Evolutionary conservation across 2,113 vertebrate species (phyloP).

Genomic region (Crocuta crocuta): DNA sequence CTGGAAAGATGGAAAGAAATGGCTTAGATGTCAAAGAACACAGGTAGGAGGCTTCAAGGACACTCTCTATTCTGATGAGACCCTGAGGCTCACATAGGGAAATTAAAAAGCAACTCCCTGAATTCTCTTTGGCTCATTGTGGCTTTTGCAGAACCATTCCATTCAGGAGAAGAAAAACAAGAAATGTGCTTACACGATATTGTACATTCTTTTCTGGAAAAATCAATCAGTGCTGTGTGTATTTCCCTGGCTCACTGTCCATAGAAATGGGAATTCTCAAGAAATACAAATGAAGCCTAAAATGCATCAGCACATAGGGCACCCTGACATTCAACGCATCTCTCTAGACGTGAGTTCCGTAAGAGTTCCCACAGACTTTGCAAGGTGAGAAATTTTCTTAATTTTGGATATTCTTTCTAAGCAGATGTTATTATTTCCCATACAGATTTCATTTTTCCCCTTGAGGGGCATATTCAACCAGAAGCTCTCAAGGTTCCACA

Average conservation of each 20-base stretch:
- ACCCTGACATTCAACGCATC: neutral
- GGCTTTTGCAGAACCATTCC: neutral
- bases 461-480: neutral
- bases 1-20: slow-evolving; percentile 35
- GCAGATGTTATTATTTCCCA: neutral
- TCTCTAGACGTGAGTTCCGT: slow-evolving; percentile 11
- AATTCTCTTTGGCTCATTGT: neutral
- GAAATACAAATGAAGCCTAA: neutral
- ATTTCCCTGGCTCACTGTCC: slow-evolving; percentile 54
- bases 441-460: neutral
- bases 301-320: neutral
- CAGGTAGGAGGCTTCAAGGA: neutral
- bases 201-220: slow-evolving; percentile 47
- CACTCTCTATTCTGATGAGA: neutral
- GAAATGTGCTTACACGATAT: neutral
- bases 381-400: slow-evolving; percentile 50
- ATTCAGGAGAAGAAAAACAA: slow-evolving; percentile 18
- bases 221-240: slow-evolving; percentile 52
- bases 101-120: neutral
- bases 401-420: slow-evolving; percentile 40
- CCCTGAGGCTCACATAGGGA: neutral
- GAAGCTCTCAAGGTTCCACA: neutral
- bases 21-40: neutral
- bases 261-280: slow-evolving; percentile 64
- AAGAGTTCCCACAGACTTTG: slow-evolving; percentile 41